These are phyloP conservation scores for Polypterus senegalus DNA, from an alignment of 2,113 vertebrate genomes.

Conservation along the genomic window DNA sequence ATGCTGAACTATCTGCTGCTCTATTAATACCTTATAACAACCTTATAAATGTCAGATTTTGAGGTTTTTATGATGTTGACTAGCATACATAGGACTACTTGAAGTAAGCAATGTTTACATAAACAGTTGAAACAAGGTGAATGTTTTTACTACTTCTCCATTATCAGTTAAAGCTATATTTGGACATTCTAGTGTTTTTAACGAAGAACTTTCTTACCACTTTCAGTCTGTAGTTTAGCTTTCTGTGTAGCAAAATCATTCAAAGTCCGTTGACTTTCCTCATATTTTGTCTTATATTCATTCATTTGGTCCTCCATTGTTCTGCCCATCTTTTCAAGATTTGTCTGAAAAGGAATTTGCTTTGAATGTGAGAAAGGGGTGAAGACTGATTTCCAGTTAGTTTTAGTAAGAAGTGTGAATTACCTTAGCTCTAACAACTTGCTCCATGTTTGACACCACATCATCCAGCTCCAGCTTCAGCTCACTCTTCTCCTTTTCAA, in stretches of 20 bases:
- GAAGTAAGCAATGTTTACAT: too few relatives aligned
- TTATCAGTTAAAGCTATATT: too few relatives aligned
- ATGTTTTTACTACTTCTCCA: too few relatives aligned
- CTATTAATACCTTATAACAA: too few relatives aligned
- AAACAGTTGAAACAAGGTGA: too few relatives aligned
- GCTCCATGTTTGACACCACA: slow-evolving; percentile 69
- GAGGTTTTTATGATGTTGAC: too few relatives aligned
- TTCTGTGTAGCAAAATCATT: slow-evolving; percentile 59
- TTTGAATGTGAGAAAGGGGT: not conserved
- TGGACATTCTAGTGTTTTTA: not conserved
- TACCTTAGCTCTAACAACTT: slow-evolving; percentile 58
- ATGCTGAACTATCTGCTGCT: too few relatives aligned
- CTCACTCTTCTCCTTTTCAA: slow-evolving; percentile 71
- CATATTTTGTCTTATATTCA: slow-evolving; percentile 58
- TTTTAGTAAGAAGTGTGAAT: not conserved
- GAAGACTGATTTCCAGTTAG: too few relatives aligned
- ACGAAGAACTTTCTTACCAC: slow-evolving; percentile 39
- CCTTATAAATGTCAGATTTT: too few relatives aligned
- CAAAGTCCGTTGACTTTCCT: slow-evolving; percentile 56
- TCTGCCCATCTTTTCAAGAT: slow-evolving; percentile 67
- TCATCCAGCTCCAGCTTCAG: slow-evolving; percentile 63
- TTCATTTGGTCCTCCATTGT: slow-evolving; percentile 68
- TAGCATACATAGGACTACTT: too few relatives aligned
- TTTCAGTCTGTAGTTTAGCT: slow-evolving; percentile 60
- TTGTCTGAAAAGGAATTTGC: slow-evolving; percentile 33